Conservation (phyloP, 2,888 invertebrate genomes). For the Dicranocentrus wangi region DNA sequence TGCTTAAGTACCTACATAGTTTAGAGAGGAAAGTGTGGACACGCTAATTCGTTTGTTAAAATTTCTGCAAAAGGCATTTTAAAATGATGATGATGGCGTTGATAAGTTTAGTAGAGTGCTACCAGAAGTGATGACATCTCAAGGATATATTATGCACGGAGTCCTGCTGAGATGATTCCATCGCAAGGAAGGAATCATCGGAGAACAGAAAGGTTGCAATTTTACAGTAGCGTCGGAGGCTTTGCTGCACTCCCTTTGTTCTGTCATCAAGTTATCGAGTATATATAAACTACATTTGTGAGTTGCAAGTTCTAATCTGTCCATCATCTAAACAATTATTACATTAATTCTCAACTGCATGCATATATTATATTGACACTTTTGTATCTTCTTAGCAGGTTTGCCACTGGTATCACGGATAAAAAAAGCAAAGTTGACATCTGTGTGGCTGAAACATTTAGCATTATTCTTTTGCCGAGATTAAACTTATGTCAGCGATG, state of each 20-base stretch:
- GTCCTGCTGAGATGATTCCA: slow-evolving; percentile 15
- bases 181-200: slow-evolving; percentile 17
- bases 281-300: not conserved
- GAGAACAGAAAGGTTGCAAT: not conserved
- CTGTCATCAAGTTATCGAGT: not conserved
- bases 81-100: not conserved
- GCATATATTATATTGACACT: too few species aligned
- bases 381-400: too few species aligned
- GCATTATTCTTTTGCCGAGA: too few species aligned
- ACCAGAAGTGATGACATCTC: not conserved
- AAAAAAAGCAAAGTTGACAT: too few species aligned
- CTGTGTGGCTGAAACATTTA: too few species aligned
- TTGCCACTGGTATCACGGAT: too few species aligned
- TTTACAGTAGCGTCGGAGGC: not conserved
- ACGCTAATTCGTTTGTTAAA: not conserved
- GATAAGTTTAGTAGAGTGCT: not conserved
- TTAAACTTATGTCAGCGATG: too few species aligned
- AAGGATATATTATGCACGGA: slow-evolving; percentile 5
- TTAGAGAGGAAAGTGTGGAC: not conserved
- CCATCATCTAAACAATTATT: slow-evolving; percentile 7
- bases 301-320: not conserved
- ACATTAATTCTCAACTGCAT: not conserved
- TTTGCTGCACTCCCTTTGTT: not conserved
- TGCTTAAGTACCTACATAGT: not conserved
- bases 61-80: not conserved